These are phyloP conservation scores for cat (Felis catus) DNA, from an alignment of 2,113 vertebrate species.

Conservation along the genomic window DNA sequence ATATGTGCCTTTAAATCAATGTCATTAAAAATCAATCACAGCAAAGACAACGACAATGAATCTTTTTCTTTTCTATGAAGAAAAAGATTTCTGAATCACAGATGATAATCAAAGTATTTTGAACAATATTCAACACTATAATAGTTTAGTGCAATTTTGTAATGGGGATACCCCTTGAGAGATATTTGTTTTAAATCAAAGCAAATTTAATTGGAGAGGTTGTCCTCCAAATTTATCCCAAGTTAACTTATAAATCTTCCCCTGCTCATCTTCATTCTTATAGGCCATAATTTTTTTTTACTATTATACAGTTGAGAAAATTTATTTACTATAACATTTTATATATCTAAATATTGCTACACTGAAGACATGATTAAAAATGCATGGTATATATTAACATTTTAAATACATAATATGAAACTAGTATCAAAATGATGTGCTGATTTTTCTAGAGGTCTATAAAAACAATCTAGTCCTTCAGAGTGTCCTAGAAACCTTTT, in stretches of 20 bases:
- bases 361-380: not conserved
- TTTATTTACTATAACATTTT: constrained; percentile 13
- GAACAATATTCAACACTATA: not conserved
- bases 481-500: not conserved
- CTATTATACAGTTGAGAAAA: not conserved
- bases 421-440: not conserved
- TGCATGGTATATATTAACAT: not conserved
- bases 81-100: constrained; percentile 34
- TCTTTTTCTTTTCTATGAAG: not conserved
- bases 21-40: constrained; percentile 25
- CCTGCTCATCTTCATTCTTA: not conserved
- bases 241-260: not conserved
- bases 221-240: not conserved
- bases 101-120: not conserved
- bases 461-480: constrained; percentile 1
- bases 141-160: not conserved
- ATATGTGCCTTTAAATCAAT: not conserved
- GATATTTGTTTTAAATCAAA: constrained; percentile 21
- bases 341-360: not conserved
- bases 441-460: not conserved
- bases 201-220: constrained; percentile 19
- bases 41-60: not conserved
- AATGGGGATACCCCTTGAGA: not conserved
- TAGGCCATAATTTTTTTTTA: not conserved
- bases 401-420: not conserved